A percentile compares a stretch with the other conserved stretches of the same genome.
phyloP scores from a whole-genome alignment of 1,140 invertebrate genomes.

The Drosophila subobscura region DNA sequence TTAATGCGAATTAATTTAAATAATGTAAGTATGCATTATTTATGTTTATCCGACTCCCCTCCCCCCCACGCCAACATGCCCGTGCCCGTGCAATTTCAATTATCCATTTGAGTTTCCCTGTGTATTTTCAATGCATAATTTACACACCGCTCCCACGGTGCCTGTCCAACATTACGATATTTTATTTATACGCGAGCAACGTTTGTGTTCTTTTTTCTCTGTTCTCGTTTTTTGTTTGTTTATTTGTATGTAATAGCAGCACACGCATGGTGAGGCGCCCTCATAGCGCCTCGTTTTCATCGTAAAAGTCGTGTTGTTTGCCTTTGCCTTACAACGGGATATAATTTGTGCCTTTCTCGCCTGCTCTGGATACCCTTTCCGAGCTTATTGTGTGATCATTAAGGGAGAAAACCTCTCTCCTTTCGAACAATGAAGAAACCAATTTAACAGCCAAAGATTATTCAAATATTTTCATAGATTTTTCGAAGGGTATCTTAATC shows the following conservation, averaged over 20 bases:
- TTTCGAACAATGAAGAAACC: no score
- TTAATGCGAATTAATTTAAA: no score
- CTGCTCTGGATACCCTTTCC: background rate
- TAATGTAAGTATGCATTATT: no score
- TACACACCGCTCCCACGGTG: conserved; percentile 42
- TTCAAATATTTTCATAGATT: no score
- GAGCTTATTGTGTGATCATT: no score
- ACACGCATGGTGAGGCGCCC: conserved; percentile 16
- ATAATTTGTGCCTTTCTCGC: conserved; percentile 65
- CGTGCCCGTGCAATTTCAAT: conserved; percentile 28
- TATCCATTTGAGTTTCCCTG: conserved; percentile 36
- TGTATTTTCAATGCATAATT: conserved; percentile 46
- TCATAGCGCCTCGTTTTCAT: background rate
- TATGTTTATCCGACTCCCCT: no score
- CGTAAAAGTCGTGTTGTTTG: conserved; percentile 47
- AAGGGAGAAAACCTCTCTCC: no score
- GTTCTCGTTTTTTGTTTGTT: conserved; percentile 49
- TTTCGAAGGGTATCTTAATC: no score
- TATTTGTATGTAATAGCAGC: conserved; percentile 63
- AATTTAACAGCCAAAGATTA: rapidly evolving
- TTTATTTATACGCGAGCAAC: conserved; percentile 54
- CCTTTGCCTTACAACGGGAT: conserved; percentile 68
- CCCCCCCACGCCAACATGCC: no score
- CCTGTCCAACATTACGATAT: conserved; percentile 49
- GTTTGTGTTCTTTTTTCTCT: conserved; percentile 6